Evolutionary conservation across 2,888 invertebrate genomes (phyloP).

Genomic region (Heteromyza rotundicornis): DNA sequence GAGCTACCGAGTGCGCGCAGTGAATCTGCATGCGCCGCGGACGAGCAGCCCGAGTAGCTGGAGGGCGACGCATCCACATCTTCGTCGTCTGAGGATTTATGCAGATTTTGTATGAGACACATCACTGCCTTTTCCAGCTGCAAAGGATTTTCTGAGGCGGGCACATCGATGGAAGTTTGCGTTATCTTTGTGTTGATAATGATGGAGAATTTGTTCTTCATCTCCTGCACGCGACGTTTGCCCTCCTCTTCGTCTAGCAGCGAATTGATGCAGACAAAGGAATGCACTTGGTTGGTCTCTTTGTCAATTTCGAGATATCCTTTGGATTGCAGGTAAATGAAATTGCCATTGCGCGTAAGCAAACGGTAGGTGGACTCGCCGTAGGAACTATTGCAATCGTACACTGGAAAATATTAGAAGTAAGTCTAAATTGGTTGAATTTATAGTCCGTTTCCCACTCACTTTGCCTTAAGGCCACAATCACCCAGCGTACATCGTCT

Average conservation of each 20-base stretch:
- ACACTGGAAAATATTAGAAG: slow-evolving; percentile 68
- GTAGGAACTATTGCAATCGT: slow-evolving; percentile 80
- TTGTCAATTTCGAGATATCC: slow-evolving; percentile 85
- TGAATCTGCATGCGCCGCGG: neutral
- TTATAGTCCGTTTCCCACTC: too few relatives aligned
- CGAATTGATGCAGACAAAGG: slow-evolving; percentile 87
- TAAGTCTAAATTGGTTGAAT: neutral
- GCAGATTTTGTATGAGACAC: slow-evolving; percentile 69
- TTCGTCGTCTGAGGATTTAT: slow-evolving; percentile 43
- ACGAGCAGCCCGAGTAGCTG: slow-evolving; percentile 13
- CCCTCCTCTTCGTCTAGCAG: slow-evolving; percentile 78
- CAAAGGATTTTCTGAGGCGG: slow-evolving; percentile 73
- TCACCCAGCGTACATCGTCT: slow-evolving; percentile 88
- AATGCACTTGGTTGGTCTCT: slow-evolving; percentile 77
- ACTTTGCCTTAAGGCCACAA: slow-evolving; percentile 71
- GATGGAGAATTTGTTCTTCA: slow-evolving; percentile 81
- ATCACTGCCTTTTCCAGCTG: slow-evolving; percentile 75
- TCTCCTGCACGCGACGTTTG: slow-evolving; percentile 73
- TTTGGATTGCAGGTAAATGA: slow-evolving; percentile 82
- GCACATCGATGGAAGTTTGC: slow-evolving; percentile 55
- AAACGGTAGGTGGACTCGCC: slow-evolving; percentile 88
- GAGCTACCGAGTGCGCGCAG: slow-evolving; percentile 6
- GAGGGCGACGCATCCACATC: slow-evolving; percentile 33
- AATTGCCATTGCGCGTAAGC: slow-evolving; percentile 80
- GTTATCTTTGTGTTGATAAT: slow-evolving; percentile 64